Evolutionary conservation across 2,888 invertebrate genomes (phyloP).

Genomic region (Axea sp.): DNA sequence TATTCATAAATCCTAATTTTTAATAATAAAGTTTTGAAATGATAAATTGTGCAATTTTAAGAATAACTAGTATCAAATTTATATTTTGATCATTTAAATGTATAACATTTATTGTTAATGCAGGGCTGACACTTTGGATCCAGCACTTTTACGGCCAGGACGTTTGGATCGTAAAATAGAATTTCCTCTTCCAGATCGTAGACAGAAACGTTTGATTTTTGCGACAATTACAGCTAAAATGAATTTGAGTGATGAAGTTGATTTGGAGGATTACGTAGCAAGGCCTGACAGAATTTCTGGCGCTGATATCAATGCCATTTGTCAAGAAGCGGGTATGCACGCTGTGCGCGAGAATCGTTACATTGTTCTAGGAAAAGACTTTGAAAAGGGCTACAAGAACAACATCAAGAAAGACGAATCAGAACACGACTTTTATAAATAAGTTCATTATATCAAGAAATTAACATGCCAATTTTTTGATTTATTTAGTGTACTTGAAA

Average conservation of each 20-base stretch:
- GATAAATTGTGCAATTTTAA: too few relatives aligned
- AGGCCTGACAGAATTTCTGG: conserved; percentile 99
- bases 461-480: too few relatives aligned
- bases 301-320: conserved; percentile 99
- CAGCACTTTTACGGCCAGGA: conserved; percentile 96
- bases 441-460: conserved; percentile 80
- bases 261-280: conserved; percentile 99
- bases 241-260: conserved; percentile 99
- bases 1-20: too few relatives aligned
- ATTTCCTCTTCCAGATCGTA: conserved; percentile 95
- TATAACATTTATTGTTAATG: too few relatives aligned
- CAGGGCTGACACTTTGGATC: conserved; percentile 97
- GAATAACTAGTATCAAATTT: too few relatives aligned
- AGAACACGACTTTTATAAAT: conserved; percentile 99
- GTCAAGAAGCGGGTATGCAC: conserved; percentile 99
- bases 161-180: conserved; percentile 99
- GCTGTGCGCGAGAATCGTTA: conserved; percentile 99
- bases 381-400: conserved; percentile 99
- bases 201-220: conserved; percentile 97
- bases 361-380: conserved; percentile 99
- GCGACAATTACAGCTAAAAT: conserved; percentile 98
- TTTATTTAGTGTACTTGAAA: conserved; percentile 22
- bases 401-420: conserved; percentile 99
- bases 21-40: too few relatives aligned
- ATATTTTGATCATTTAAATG: too few relatives aligned